phyloP scores from a whole-genome alignment of 2,113 vertebrate species.

The Chionis minor region DNA sequence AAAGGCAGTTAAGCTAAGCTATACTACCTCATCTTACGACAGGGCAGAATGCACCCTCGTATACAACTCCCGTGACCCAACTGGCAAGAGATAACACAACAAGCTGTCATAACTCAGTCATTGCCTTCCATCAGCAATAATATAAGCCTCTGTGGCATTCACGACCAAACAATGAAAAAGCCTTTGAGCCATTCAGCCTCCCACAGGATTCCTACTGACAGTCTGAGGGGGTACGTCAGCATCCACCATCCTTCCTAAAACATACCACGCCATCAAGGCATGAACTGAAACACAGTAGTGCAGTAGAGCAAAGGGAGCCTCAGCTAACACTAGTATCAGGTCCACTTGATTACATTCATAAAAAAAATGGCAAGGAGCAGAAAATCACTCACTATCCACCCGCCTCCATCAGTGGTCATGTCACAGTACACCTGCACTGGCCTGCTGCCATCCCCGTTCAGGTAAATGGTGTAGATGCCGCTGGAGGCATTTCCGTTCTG shows the following conservation, averaged over 20 bases:
- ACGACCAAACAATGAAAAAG: not conserved
- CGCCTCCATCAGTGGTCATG: conserved; percentile 85
- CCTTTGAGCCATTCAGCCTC: not conserved
- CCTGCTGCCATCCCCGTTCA: conserved; percentile 70
- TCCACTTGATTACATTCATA: not conserved
- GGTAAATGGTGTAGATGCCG: conserved; percentile 79
- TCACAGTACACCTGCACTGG: conserved; percentile 84
- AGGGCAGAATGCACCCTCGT: not conserved
- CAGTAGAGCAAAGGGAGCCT: not conserved
- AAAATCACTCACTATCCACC: conserved; percentile 82
- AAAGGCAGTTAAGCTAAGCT: not conserved
- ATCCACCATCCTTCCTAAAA: not conserved
- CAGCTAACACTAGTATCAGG: not conserved
- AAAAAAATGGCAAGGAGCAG: not conserved
- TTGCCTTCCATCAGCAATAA: not conserved
- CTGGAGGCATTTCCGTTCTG: conserved; percentile 75
- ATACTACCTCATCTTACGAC: not conserved
- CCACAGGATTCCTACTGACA: not conserved
- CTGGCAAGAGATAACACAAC: not conserved
- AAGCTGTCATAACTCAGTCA: not conserved
- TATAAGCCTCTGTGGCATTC: not conserved
- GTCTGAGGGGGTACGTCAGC: not conserved
- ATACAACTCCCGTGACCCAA: not conserved
- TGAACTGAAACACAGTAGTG: not conserved
- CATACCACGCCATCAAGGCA: not conserved